A percentile compares a stretch with the other conserved stretches of the same genome.
phyloP scores from a whole-genome alignment of 2,797 vertebrate species.

The Enteromius trimaculatus region DNA sequence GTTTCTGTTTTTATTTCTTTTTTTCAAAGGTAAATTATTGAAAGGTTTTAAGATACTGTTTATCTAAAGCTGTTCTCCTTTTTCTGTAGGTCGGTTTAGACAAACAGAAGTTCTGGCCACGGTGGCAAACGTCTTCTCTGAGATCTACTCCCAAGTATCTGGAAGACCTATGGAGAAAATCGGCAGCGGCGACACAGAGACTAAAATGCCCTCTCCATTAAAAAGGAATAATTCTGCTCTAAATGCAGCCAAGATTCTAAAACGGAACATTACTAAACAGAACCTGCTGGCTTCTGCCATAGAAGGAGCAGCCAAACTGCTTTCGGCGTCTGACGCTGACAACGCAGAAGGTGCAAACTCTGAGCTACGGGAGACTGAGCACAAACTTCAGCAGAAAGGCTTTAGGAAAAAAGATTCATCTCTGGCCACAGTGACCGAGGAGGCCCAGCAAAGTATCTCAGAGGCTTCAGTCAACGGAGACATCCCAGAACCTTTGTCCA shows the following conservation, averaged over 20 bases:
- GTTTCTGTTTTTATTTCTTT: not conserved
- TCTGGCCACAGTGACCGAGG: constrained; percentile 89
- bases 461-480: constrained; percentile 21
- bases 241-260: constrained; percentile 86
- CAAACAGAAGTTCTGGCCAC: constrained; percentile 97
- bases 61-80: constrained; percentile 32
- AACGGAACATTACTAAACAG: constrained; percentile 85
- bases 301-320: constrained; percentile 60
- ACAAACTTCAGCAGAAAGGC: constrained; percentile 75
- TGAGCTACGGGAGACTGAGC: constrained; percentile 72
- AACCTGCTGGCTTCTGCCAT: constrained; percentile 71
- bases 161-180: constrained; percentile 90
- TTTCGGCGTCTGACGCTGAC: constrained; percentile 12
- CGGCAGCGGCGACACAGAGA: constrained; percentile 67
- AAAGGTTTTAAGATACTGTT: not conserved
- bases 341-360: constrained; percentile 45
- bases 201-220: constrained; percentile 69
- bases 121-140: constrained; percentile 95
- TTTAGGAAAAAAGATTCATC: constrained; percentile 83
- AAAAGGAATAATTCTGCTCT: constrained; percentile 73
- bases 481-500: not conserved
- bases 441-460: constrained; percentile 63
- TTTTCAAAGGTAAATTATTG: not conserved
- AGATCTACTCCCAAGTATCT: constrained; percentile 96
- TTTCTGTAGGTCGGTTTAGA: constrained; percentile 90